Evolutionary conservation across 1,140 invertebrate species (phyloP), one percentile per base, ranked within the genome.

Genomic region (Arion vulgaris): DNA sequence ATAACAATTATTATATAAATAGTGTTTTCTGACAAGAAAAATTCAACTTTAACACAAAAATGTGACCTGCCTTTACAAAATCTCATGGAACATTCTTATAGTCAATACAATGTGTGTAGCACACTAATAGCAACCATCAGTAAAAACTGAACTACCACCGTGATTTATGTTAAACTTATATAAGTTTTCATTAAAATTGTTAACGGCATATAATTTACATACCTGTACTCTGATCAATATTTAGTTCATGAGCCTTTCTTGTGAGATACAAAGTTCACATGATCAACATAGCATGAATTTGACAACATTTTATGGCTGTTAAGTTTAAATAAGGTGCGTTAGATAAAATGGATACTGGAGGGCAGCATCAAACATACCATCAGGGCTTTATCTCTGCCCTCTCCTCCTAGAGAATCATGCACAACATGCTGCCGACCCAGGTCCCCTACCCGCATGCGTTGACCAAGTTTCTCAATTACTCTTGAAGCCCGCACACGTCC

Each of bases 351-450:
- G 51, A 36, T 26, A 49, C 5, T 49, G 2, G 49, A 79, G 74
- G 49, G 32, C 41, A 34, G 41, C 41, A 76, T 83, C 53, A 80
- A 74, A 91, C 90, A 88, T 91, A 92, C 91, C 91, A 91, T 85
- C 80, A 92, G 89, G 83, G 88, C 88, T 86, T 92, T 92, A 82
- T 90, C 90, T 84, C 91, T 91, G 89, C 87, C 89, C 74, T 84
- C 88, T 72, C 87, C 86, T 62, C 85, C 77, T 51, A 81, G 80
- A 73, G 80, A 73, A 81, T 88, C 88, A 90, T 90, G 88, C 88
- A 85, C 85, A 83, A 89, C 88, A 89, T 88, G 88, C 88, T 88
- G 88, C 86, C 85, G 72, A 71, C 87, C 88, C 81, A 82, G 80
- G 80, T 85, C 82, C 81, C 90, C 89, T 91, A 91, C 91, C 90